Conservation (phyloP, 2,113 vertebrate genomes). For the Fulica atra region DNA sequence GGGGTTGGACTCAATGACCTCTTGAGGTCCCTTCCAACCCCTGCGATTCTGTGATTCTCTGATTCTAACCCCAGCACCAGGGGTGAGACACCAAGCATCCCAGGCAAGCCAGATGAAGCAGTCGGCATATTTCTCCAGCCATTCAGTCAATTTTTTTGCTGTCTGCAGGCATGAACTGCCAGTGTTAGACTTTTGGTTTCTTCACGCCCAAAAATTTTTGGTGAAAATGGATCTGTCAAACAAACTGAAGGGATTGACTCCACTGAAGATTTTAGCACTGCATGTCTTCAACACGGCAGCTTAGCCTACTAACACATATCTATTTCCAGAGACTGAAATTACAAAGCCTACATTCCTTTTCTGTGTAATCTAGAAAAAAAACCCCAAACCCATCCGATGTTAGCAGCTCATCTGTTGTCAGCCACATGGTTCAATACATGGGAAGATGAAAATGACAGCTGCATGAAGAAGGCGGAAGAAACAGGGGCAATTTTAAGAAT, state of each 20-base stretch:
- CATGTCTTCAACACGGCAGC: not conserved
- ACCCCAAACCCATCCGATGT: not conserved
- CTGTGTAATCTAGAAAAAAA: not conserved
- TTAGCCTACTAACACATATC: slow-evolving; percentile 52
- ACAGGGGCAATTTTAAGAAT: not conserved
- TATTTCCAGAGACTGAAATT: slow-evolving; percentile 25
- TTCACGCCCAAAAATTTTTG: not conserved
- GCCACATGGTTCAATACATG: not conserved
- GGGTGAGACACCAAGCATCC: not conserved
- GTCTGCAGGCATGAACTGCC: not conserved
- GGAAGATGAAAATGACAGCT: not conserved
- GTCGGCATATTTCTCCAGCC: not conserved
- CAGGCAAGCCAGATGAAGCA: not conserved
- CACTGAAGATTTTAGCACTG: not conserved
- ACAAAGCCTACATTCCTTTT: not conserved
- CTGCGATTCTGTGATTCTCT: no score
- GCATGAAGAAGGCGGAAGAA: not conserved
- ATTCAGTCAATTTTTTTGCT: not conserved
- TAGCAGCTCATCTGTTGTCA: not conserved
- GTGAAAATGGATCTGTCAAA: slow-evolving; percentile 17
- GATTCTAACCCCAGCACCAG: not conserved
- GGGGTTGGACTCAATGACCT: no score
- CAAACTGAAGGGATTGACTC: not conserved
- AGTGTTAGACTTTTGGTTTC: not conserved
- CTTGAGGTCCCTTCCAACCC: no score